These are phyloP conservation scores for Darevskia nairensis DNA, from an alignment of 2,797 vertebrate species.

Conservation along the genomic window DNA sequence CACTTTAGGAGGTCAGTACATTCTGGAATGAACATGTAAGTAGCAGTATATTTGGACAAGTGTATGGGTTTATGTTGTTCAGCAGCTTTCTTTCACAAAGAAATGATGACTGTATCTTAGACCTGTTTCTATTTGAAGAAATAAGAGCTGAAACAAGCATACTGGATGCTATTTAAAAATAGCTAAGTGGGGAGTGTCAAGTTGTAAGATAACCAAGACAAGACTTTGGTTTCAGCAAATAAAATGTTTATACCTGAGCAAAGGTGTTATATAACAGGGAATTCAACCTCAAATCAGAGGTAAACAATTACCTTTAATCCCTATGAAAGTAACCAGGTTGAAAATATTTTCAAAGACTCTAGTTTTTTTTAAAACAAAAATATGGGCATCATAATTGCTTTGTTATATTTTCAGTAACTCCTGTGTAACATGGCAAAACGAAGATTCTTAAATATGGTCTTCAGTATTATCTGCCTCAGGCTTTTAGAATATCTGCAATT, in stretches of 20 bases:
- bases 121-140: conserved; percentile 40
- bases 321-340: background rate
- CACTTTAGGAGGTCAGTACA: background rate
- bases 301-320: background rate
- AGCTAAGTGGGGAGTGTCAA: background rate
- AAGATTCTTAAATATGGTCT: background rate
- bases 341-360: conserved; percentile 6
- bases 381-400: background rate
- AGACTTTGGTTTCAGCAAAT: background rate
- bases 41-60: background rate
- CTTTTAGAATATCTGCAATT: background rate
- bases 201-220: background rate
- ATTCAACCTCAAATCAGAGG: background rate
- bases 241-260: background rate
- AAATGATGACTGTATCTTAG: conserved; percentile 25
- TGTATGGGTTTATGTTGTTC: conserved; percentile 5
- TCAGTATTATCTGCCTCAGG: background rate
- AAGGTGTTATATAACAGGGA: background rate
- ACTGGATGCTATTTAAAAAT: background rate
- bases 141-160: background rate
- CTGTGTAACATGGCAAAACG: background rate
- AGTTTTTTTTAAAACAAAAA: background rate
- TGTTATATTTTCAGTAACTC: background rate
- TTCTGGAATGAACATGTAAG: conserved; percentile 24
- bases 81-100: background rate